Evolutionary conservation across 2,113 vertebrate genomes (phyloP).

Genomic region (Elachura formosa): DNA sequence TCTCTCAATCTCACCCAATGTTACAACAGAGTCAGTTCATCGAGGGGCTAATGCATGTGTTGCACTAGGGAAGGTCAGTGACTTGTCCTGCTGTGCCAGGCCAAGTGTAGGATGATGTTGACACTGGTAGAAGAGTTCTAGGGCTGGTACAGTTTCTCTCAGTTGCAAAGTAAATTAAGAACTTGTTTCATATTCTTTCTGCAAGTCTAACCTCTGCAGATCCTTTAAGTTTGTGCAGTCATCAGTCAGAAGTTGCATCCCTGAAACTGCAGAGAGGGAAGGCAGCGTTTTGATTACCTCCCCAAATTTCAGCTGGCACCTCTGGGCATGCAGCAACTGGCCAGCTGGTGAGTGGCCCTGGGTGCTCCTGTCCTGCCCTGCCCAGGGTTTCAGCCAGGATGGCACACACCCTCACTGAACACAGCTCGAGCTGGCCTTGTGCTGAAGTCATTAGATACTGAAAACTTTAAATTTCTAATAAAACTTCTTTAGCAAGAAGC

Average conservation of each 20-base stretch:
- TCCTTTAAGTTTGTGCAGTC: not conserved
- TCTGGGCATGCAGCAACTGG: not conserved
- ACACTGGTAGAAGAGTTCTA: not conserved
- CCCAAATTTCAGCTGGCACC: fast-evolving
- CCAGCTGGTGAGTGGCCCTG: not conserved
- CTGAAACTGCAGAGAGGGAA: not conserved
- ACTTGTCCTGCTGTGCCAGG: not conserved
- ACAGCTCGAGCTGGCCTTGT: not conserved
- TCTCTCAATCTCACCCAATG: not conserved
- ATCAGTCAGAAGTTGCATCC: not conserved
- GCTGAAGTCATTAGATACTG: not conserved
- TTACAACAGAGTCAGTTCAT: not conserved
- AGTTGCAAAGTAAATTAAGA: not conserved
- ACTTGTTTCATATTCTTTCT: not conserved
- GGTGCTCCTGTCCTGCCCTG: not conserved
- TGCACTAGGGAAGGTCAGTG: not conserved
- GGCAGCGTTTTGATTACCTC: fast-evolving
- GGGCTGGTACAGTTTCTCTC: not conserved
- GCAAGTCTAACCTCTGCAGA: not conserved
- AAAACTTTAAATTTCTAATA: not conserved
- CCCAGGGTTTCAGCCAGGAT: not conserved
- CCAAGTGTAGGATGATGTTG: not conserved
- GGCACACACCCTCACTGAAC: not conserved
- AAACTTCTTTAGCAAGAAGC: not conserved
- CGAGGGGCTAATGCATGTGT: not conserved